Evolutionary conservation across 2,888 invertebrate genomes (phyloP), one percentile per base, ranked within the genome.

Genomic region (Pterostichus madidus): DNA sequence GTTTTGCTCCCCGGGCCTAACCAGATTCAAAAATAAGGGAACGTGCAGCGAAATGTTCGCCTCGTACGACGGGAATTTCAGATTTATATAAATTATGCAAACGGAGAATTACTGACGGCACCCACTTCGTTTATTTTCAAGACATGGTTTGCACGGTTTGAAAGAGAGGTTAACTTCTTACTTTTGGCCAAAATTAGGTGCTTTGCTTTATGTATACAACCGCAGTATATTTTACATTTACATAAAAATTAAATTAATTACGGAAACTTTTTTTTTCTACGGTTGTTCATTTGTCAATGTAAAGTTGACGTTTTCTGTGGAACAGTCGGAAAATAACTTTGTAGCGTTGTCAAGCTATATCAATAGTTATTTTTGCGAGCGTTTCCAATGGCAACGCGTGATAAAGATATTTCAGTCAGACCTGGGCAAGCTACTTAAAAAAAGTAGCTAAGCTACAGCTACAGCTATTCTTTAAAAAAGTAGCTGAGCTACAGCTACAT

Each of bases 1-100:
- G 80, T 80, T 80, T 80, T 80, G 80, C 80, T 68, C 53, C 32
- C 49, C 52, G 52, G 79, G 80, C 80, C 80, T 80, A 80, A 80
- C 80, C 80, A 68, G 71, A 68, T 80, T 71, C 53, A 68, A 71
- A 68, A 80, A 68, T 52, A 80, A 68, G 32, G 56, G 68, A 80
- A 68, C 79, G 52, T 68, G 79, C 32, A 73, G 11, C 17, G 49
- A 24, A 73, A 46, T 17, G 17, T 49, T 49, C 46, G 24, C 44
- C 8, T 13, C 46, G 49, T 32, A n/a, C 44, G 73, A 35, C 73
- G 11, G 7, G 52, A 75, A 64, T 35, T 77, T 56, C 77, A 56
- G 53, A 77, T 77, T 35, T 56, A 77, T 77, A 77, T 77, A 77
- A 77, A 77, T 77, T 77, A 77, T 77, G 77, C 77, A 77, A 77